Conservation (phyloP, 2,113 vertebrate genomes). For the Oplegnathus fasciatus region DNA sequence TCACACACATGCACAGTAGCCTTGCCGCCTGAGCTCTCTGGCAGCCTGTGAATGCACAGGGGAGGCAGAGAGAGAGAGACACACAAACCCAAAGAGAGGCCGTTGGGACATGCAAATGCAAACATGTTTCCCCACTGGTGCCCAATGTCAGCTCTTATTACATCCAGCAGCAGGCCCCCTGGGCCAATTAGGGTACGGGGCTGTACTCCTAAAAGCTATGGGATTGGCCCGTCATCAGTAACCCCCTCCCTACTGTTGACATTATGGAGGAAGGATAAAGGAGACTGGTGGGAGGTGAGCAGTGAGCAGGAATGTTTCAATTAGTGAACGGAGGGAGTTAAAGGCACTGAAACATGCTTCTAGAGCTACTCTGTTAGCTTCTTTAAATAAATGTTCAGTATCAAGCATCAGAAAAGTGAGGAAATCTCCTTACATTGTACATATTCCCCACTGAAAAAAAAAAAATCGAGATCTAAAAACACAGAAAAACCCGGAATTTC, state of each 20-base stretch:
- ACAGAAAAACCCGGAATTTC: not conserved
- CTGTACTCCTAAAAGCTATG: conserved; percentile 15
- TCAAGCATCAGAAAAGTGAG: not conserved
- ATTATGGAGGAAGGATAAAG: conserved; percentile 40
- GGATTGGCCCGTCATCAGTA: conserved; percentile 11
- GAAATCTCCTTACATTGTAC: too few species aligned
- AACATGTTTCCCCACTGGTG: conserved; percentile 58
- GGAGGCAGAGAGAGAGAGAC: not conserved
- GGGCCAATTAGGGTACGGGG: conserved; percentile 53
- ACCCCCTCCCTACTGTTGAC: conserved; percentile 20
- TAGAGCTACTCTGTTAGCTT: not conserved
- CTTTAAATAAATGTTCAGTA: too few species aligned
- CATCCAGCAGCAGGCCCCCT: conserved; percentile 37
- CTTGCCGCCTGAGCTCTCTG: conserved; percentile 6
- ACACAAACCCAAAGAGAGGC: conserved; percentile 26
- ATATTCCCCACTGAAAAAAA: not conserved
- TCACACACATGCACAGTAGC: not conserved
- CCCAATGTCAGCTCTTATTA: conserved; percentile 69
- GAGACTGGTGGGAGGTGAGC: conserved; percentile 37
- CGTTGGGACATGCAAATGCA: conserved; percentile 28
- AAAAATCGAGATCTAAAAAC: not conserved
- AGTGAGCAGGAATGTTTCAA: conserved; percentile 56
- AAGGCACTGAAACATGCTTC: not conserved
- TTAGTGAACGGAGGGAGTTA: conserved; percentile 30
- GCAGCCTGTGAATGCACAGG: conserved; percentile 5